These are phyloP conservation scores for Automeris io DNA, from an alignment of 2,888 invertebrate genomes.

Conservation along the genomic window DNA sequence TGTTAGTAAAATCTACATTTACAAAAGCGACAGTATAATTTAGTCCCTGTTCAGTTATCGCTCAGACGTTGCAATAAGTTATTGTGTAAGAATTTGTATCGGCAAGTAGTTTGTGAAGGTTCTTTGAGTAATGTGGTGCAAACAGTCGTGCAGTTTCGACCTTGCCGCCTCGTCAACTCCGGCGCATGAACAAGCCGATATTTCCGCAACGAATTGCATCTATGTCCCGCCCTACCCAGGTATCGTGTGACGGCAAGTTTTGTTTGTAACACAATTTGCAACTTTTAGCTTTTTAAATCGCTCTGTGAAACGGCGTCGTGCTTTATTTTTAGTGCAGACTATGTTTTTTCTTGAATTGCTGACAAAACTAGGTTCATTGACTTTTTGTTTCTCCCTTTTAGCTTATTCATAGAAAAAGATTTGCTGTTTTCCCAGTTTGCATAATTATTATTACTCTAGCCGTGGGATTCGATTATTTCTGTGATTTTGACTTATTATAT, in stretches of 20 bases:
- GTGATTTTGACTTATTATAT: neutral
- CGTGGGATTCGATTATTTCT: neutral
- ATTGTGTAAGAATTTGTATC: slow-evolving; percentile 17
- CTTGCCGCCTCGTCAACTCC: slow-evolving; percentile 58
- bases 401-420: neutral
- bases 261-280: neutral
- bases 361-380: neutral
- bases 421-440: neutral
- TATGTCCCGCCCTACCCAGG: slow-evolving; percentile 49
- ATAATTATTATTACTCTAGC: neutral
- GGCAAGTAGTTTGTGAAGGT: slow-evolving; percentile 20
- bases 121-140: slow-evolving; percentile 28
- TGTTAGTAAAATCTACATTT: slow-evolving; percentile 24
- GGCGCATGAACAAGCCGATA: slow-evolving; percentile 55
- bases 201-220: slow-evolving; percentile 56
- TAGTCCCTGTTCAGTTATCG: slow-evolving; percentile 24
- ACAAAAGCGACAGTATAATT: slow-evolving; percentile 21
- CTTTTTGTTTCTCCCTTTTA: neutral
- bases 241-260: slow-evolving; percentile 23
- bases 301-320: too few relatives aligned
- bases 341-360: neutral
- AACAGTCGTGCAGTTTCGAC: slow-evolving; percentile 52
- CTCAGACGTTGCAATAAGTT: slow-evolving; percentile 34
- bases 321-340: neutral
- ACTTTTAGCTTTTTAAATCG: neutral